Evolutionary conservation across 2,113 vertebrate genomes (phyloP).

Genomic region (Chaetodon auriga): DNA sequence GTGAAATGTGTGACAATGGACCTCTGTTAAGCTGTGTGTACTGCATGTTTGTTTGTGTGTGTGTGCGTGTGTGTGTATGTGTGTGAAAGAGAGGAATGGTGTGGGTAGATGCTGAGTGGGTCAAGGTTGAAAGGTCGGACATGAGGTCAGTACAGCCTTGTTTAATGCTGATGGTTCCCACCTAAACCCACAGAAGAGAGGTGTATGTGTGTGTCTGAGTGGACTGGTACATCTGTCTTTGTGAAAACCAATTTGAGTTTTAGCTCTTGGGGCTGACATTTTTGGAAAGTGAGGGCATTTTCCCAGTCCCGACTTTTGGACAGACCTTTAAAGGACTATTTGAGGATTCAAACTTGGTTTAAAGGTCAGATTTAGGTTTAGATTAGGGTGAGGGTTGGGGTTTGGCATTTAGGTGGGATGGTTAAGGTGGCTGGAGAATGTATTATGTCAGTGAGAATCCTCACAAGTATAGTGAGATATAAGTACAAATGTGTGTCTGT

Average conservation of each 20-base stretch:
- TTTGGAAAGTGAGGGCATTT: no score
- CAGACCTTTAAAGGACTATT: no score
- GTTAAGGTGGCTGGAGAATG: no score
- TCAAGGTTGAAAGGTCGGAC: conserved; percentile 61
- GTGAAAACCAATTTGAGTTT: no score
- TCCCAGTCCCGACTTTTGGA: no score
- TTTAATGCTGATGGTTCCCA: conserved; percentile 36
- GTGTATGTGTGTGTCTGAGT: conserved; percentile 24
- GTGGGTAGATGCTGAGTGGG: conserved; percentile 56
- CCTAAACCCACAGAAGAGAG: conserved; percentile 15
- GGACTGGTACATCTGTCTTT: neutral
- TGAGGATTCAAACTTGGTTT: no score
- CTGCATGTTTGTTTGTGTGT: conserved; percentile 51
- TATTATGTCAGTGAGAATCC: no score
- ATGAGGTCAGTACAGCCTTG: conserved; percentile 4
- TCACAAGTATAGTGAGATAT: no score
- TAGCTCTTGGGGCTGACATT: no score
- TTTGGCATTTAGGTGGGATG: no score
- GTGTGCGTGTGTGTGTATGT: conserved; percentile 54
- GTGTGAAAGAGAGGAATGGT: conserved; percentile 50
- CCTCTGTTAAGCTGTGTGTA: conserved; percentile 67
- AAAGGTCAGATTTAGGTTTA: no score
- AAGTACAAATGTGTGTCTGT: conserved; percentile 5
- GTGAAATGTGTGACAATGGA: conserved; percentile 75
- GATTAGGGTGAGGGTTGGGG: no score